Evolutionary conservation across 2,797 vertebrate species (phyloP).

Genomic region (Lithobates pipiens): DNA sequence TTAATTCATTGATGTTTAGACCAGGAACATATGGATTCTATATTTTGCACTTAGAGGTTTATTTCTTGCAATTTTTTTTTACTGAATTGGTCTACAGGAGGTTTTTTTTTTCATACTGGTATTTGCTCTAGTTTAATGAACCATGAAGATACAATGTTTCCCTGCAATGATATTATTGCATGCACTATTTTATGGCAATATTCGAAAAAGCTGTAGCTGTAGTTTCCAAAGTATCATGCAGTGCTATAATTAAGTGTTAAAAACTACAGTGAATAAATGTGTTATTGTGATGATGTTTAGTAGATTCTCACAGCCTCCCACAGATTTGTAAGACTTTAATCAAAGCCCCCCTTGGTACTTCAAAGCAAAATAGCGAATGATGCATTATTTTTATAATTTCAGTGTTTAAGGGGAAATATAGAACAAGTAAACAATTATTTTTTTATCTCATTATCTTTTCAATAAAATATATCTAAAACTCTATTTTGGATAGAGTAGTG

Average conservation of each 20-base stretch:
- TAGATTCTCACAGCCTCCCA: constrained; percentile 15
- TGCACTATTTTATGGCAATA: not conserved
- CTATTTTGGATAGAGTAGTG: too few species aligned
- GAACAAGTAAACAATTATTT: too few species aligned
- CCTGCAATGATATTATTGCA: not conserved
- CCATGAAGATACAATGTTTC: not conserved
- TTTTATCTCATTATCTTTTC: too few species aligned
- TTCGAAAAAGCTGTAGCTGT: not conserved
- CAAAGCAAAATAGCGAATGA: constrained; percentile 39
- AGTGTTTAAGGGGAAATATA: too few species aligned
- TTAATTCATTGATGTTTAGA: not conserved
- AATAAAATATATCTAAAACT: too few species aligned
- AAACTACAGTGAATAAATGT: constrained; percentile 17
- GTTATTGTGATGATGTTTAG: constrained; percentile 8
- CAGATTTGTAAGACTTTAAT: constrained; percentile 25
- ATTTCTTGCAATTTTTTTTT: too few species aligned
- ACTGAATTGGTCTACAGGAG: not conserved
- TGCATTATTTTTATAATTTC: not conserved
- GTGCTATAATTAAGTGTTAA: constrained; percentile 46
- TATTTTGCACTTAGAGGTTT: not conserved
- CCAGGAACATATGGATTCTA: not conserved
- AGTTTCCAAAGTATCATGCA: not conserved
- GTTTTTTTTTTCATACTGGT: not conserved
- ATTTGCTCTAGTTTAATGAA: not conserved
- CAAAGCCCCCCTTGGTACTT: constrained; percentile 19